Base-by-base conservation (phyloP, 2,113 vertebrate genomes). In the Etheostoma cragini region DNA sequence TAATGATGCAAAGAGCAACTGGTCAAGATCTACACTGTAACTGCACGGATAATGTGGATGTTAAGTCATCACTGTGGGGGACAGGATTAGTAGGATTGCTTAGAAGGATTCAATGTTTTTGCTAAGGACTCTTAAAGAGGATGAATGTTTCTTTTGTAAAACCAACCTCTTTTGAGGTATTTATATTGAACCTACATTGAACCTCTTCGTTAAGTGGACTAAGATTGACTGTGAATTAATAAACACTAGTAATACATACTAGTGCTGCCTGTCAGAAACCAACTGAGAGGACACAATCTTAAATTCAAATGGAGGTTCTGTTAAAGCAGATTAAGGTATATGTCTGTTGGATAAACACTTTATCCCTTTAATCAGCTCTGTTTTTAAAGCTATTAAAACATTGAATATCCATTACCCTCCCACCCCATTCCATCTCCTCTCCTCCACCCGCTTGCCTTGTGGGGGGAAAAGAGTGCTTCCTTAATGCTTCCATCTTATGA, bases 291-390 rank as follows among this genome's bases (percentile, higher is more conserved):
- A 64, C 35, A 6, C 47, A 66, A 30, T 72, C 60, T 53, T 83
- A 14, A 30, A 68, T 85, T 76, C 33, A 3, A 79, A 45, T 35
- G 24, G 67, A 56, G 73, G 71, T 83, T 79, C 38, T 74, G 72
- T 80, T 76, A 69, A 83, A 64, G 73, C 80, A 85, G 88, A 84
- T 92, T 91, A 90, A 86, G 42, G 60, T 82, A 45, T 76, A 49
- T 46, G 73, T 80, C 83, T 63, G 74, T 72, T 45, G 77, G 87
- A 88, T 91, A 78, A 87, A 81, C 83, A 72, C 76, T 80, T 89
- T 78, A 92, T 90, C 91, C 77, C n/a, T 82, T 90, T 90, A 92
- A 91, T 93, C 81, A 86, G 84, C 82, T 89, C 84, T 82, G 54
- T 78, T 78, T 74, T 73, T 91, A 89, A 91, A 83, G 76, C 89